These are phyloP conservation scores for Triplophysa siluroides DNA, from an alignment of 2,113 vertebrate species.

Conservation along the genomic window DNA sequence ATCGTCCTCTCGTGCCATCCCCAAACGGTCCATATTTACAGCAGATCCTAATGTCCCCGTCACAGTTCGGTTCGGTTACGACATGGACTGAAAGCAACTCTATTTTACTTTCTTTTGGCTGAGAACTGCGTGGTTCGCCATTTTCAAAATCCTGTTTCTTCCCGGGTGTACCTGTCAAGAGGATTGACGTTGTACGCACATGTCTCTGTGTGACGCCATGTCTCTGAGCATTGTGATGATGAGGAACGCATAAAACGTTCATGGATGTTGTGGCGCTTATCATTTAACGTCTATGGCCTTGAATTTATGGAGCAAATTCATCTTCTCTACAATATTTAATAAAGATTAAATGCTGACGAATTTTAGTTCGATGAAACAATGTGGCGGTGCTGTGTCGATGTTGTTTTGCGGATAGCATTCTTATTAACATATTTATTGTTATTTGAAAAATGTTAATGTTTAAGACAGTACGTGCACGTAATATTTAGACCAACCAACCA, in stretches of 20 bases:
- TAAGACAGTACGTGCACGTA: not conserved
- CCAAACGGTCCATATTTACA: slow-evolving; percentile 22
- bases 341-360: no score
- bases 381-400: no score
- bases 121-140: not conserved
- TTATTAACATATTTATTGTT: no score
- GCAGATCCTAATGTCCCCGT: not conserved
- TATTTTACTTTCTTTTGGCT: not conserved
- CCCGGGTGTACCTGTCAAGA: slow-evolving; percentile 38
- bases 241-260: not conserved
- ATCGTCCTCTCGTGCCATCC: not conserved
- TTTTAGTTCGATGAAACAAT: no score
- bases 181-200: slow-evolving; percentile 36
- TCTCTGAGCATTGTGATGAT: not conserved
- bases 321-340: no score
- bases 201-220: not conserved
- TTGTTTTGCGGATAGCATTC: no score
- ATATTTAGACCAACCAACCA: not conserved
- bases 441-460: not conserved
- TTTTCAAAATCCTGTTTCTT: slow-evolving; percentile 14
- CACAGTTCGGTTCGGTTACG: not conserved
- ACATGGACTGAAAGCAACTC: not conserved
- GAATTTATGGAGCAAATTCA: no score
- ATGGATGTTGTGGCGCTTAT: no score
- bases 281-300: no score